Evolutionary conservation across 2,113 vertebrate species (phyloP).

Genomic region (Oryzias melastigma): DNA sequence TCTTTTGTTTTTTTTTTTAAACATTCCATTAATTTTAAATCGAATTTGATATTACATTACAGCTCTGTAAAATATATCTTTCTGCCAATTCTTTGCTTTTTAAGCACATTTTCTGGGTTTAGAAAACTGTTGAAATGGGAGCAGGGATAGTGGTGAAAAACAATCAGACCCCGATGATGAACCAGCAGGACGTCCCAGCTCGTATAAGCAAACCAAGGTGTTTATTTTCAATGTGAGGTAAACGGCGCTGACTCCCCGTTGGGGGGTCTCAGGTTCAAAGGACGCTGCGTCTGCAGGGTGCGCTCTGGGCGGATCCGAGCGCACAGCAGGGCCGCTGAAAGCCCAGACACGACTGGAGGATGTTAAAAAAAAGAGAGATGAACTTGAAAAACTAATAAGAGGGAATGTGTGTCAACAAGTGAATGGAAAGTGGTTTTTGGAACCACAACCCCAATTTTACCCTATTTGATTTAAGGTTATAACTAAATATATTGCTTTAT

Average conservation of each 20-base stretch:
- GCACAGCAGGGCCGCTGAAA: conserved; percentile 72
- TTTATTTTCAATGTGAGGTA: conserved; percentile 81
- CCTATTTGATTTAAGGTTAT: too few relatives aligned
- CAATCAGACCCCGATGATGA: conserved; percentile 50
- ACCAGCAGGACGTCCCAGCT: conserved; percentile 55
- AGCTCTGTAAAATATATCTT: background rate
- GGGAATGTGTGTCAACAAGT: conserved; percentile 11
- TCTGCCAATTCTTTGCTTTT: background rate
- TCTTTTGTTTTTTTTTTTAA: too few relatives aligned
- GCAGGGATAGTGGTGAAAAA: conserved; percentile 43
- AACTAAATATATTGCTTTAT: too few relatives aligned
- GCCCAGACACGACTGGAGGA: conserved; percentile 54
- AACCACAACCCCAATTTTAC: too few relatives aligned
- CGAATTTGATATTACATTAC: background rate
- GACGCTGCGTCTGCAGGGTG: conserved; percentile 62
- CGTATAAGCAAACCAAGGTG: conserved; percentile 63
- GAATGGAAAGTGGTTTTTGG: background rate
- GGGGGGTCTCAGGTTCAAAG: conserved; percentile 75
- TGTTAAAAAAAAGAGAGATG: conserved; percentile 65
- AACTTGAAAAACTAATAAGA: conserved; percentile 15
- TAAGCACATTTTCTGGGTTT: background rate
- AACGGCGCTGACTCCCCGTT: conserved; percentile 66
- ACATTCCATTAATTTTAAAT: too few relatives aligned
- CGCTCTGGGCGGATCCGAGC: conserved; percentile 68
- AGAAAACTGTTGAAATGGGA: conserved; percentile 32